Evolutionary conservation across 2,797 vertebrate species (phyloP), one percentile per base, ranked within the genome.

Genomic region (Naso thynnoides): DNA sequence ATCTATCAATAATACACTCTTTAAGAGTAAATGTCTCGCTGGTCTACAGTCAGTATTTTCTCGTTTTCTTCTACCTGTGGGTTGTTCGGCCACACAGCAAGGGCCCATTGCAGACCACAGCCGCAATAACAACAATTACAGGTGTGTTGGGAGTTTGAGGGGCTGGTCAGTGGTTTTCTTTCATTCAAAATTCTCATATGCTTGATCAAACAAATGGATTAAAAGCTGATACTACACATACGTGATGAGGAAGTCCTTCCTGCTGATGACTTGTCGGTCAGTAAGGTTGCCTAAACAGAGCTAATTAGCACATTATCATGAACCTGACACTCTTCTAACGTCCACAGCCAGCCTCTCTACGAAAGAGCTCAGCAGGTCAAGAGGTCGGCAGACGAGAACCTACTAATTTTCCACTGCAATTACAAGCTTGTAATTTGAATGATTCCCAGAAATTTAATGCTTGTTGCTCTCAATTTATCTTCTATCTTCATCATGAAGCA

Each of bases 1-100:
- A 78, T 82, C 73, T 48, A 84, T 89, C 84, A 86, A 84, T 60
- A 77, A 60, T 53, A 77, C 52, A 77, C 85, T 86, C 68, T 55
- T 65, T 70, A 19, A 50, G 39, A 66, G 36, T 14, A 47, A 62
- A 74, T 6, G 31, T 56, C 50, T 41, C 0, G 27, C 50, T 23
- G 54, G 15, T 50, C 15, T 10, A 31, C 9, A 58, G 70, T 61
- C 62, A 15, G 14, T 62, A 41, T 59, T 58, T 70, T 49, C 42
- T 61, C 39, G 50, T 58, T 3, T 3, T 68, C 33, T 45, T 65
- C 24, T 36, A 24, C 2, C 14, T 52, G 19, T 53, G 21, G 21
- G 26, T 1, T 26, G 33, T 48, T 44, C 14, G 29, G 2, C 19
- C 21, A 48, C 1, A 72, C 15, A 60, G 42, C 11, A 33, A 44